Conservation (phyloP, 2,888 invertebrate genomes). For the Norana najaformis region DNA sequence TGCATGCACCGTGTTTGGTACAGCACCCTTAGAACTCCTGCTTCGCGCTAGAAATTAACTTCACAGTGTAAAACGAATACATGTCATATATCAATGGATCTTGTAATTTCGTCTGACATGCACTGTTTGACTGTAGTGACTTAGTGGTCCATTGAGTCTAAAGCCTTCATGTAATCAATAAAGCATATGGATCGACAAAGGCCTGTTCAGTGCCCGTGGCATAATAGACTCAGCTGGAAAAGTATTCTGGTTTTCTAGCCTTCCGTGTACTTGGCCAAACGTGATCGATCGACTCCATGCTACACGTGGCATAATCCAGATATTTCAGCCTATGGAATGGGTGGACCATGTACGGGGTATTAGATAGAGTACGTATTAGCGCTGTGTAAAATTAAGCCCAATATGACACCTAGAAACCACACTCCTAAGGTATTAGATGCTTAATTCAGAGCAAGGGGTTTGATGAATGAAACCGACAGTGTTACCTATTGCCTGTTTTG, state of each 20-base stretch:
- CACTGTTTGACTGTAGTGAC: neutral
- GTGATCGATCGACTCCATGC: neutral
- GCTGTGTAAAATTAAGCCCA: neutral
- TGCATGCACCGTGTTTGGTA: neutral
- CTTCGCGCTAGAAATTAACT: neutral
- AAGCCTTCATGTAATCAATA: neutral
- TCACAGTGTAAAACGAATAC: too few relatives aligned
- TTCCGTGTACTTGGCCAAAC: neutral
- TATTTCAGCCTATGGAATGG: neutral
- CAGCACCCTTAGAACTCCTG: neutral
- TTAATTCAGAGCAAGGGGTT: neutral
- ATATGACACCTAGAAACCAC: neutral
- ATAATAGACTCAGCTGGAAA: neutral
- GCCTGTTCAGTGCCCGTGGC: neutral
- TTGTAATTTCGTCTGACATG: constrained; percentile 6
- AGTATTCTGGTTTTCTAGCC: neutral
- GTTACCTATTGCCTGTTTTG: neutral
- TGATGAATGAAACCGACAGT: neutral
- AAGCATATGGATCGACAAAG: neutral
- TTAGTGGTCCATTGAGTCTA: neutral
- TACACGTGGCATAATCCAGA: neutral
- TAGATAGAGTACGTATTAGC: neutral
- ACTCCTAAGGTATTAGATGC: neutral
- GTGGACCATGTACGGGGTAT: neutral
- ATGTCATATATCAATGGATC: neutral